Conservation (phyloP, 2,888 invertebrate species). For the Drosophila lutescens region DNA sequence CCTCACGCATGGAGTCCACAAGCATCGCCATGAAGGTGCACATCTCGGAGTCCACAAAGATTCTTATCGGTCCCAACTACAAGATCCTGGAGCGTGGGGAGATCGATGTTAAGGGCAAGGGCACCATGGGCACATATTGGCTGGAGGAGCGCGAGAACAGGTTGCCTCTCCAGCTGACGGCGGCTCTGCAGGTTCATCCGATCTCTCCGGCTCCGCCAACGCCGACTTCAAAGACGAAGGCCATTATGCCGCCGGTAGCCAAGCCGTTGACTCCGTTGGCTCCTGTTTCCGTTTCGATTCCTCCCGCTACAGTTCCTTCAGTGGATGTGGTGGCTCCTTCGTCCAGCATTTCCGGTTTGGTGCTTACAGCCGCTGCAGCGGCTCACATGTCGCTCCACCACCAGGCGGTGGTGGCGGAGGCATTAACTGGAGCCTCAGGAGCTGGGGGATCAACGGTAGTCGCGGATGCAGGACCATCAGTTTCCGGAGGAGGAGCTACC, state of each 20-base stretch:
- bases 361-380: slow-evolving; percentile 64
- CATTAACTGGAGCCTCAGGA: background rate
- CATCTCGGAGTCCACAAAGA: slow-evolving; percentile 94
- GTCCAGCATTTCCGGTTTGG: slow-evolving; percentile 51
- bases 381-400: slow-evolving; percentile 59
- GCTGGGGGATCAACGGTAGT: background rate
- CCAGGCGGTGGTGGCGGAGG: slow-evolving; percentile 21
- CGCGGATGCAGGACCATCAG: background rate
- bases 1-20: slow-evolving; percentile 96
- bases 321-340: slow-evolving; percentile 28
- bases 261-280: slow-evolving; percentile 22
- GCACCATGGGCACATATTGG: slow-evolving; percentile 96
- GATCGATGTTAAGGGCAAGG: slow-evolving; percentile 96
- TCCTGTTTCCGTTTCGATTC: slow-evolving; percentile 37
- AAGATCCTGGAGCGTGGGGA: slow-evolving; percentile 91
- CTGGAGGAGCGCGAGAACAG: slow-evolving; percentile 90
- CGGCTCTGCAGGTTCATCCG: slow-evolving; percentile 70
- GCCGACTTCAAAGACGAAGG: slow-evolving; percentile 21
- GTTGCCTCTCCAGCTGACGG: slow-evolving; percentile 84
- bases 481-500: background rate
- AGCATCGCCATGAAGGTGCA: slow-evolving; percentile 97
- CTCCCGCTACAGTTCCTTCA: slow-evolving; percentile 6
- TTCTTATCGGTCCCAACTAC: slow-evolving; percentile 90
- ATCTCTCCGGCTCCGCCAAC: slow-evolving; percentile 57
- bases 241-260: slow-evolving; percentile 21